phyloP scores from a whole-genome alignment of 2,888 invertebrate species.

The Catocala nupta region DNA sequence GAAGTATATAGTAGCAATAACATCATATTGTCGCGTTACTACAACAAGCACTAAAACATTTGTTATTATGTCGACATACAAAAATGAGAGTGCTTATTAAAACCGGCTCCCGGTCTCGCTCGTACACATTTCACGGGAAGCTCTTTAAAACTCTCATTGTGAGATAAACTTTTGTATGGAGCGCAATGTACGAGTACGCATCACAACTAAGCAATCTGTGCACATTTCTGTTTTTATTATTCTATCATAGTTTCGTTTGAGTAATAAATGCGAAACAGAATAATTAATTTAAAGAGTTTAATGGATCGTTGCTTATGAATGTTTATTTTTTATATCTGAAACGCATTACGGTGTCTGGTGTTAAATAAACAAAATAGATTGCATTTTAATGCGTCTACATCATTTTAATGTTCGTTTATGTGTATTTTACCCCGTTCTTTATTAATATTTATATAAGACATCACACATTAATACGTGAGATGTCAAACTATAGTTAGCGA shows the following conservation, averaged over 20 bases:
- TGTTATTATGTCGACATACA: neutral
- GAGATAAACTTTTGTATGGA: slow-evolving; percentile 20
- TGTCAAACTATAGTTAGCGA: too few species aligned
- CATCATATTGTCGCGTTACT: neutral
- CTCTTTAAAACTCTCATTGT: slow-evolving; percentile 13
- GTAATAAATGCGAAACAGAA: slow-evolving; percentile 17
- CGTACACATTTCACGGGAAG: slow-evolving; percentile 11
- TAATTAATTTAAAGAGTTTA: slow-evolving; percentile 15
- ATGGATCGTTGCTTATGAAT: slow-evolving; percentile 1
- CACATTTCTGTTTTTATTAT: slow-evolving; percentile 7
- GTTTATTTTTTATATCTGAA: neutral
- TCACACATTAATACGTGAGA: too few species aligned
- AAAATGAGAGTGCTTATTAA: slow-evolving; percentile 23
- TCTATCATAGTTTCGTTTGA: slow-evolving; percentile 10
- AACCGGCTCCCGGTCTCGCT: slow-evolving; percentile 5
- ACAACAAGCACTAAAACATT: neutral
- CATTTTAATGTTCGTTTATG: neutral
- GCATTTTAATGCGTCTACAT: too few species aligned
- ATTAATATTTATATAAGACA: too few species aligned
- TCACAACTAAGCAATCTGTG: slow-evolving; percentile 20
- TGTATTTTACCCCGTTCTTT: too few species aligned
- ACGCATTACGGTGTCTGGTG: too few species aligned
- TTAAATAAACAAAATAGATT: too few species aligned
- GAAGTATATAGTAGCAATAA: neutral
- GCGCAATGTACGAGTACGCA: slow-evolving; percentile 12